Base-by-base conservation (phyloP, 2,113 vertebrate species). In the Anoura caudifer region DNA sequence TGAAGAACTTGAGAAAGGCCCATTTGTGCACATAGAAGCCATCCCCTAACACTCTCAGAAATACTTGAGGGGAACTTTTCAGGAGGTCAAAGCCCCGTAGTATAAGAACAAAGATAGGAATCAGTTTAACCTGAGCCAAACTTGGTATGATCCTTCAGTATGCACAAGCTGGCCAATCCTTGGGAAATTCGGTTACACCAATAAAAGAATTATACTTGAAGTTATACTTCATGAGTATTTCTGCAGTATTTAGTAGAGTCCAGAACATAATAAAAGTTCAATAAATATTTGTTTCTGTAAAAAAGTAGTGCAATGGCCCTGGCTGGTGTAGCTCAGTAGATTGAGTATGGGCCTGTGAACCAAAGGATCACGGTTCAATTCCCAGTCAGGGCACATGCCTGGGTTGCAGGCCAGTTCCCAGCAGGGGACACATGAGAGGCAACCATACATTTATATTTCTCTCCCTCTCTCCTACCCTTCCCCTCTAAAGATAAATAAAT, bases 161-260 rank as follows among this genome's bases (percentile, higher is more conserved):
- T 52, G 41, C 52, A 54, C 31, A 67, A 52, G 22, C n/a, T 84
- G 52, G 24, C 73, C 43, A 31, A n/a, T 14, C 24, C 24, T 75
- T 85, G 63, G 17, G 26, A 84, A n/a, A 61, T 38, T 28, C 59
- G 24, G 8, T 36, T 77, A 28, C 10, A 63, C 5, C 38, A 31
- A 15, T 50, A 26, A 70, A 85, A 56, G 54, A n/a, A n/a, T n/a
- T n/a, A n/a, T n/a, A n/a, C n/a, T n/a, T n/a, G n/a, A n/a, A n/a
- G n/a, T n/a, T n/a, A 41, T 4, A 17, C 47, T 56, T 97, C 24
- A 47, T 91, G 90, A 65, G 38, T 65, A 87, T 95, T 96, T 94
- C n/a, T 96, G 28, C 26, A 31, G 4, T 72, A 65, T 41, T 81
- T 91, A 69, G n/a, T 50, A 67, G 61, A 94, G 72, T 72, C 31